Percentiles rank a stretch among this genome's conserved stretches.
These are phyloP conservation scores for Arion vulgaris DNA, from an alignment of 1,140 invertebrate genomes.

Conservation along the genomic window DNA sequence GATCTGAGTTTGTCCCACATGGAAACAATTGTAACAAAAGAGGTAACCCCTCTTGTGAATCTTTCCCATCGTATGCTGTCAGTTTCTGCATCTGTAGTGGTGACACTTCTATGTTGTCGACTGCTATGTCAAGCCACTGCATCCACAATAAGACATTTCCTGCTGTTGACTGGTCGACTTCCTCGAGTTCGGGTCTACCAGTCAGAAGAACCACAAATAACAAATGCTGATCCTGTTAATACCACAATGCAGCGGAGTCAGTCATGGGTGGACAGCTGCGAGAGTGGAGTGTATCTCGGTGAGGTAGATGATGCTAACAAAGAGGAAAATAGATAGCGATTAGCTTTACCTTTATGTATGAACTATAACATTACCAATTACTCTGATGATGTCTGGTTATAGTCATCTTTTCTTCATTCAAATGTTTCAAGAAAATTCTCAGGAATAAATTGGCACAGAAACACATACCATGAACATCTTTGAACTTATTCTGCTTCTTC, in stretches of 20 bases:
- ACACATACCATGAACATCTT: background rate
- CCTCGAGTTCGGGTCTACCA: slow-evolving; percentile 53
- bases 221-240: slow-evolving; percentile 37
- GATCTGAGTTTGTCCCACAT: slow-evolving; percentile 46
- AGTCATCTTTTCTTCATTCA: background rate
- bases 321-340: slow-evolving; percentile 10
- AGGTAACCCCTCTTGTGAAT: slow-evolving; percentile 48
- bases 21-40: slow-evolving; percentile 41
- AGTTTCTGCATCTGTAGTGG: background rate
- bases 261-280: slow-evolving; percentile 61
- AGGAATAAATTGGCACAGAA: background rate
- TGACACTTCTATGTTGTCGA: background rate
- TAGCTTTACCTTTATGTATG: background rate
- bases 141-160: slow-evolving; percentile 48
- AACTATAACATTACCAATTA: background rate
- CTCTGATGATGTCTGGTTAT: slow-evolving; percentile 10
- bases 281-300: slow-evolving; percentile 61
- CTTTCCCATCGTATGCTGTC: slow-evolving; percentile 39
- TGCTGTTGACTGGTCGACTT: slow-evolving; percentile 49
- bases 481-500: too few relatives aligned
- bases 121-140: slow-evolving; percentile 42
- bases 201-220: slow-evolving; percentile 51
- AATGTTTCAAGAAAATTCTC: background rate
- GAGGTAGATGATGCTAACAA: slow-evolving; percentile 43
- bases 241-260: slow-evolving; percentile 54